A percentile compares a stretch with the other conserved stretches of the same genome.
Evolutionary conservation across 2,888 invertebrate species (phyloP).

Genomic region (Allacma fusca): DNA sequence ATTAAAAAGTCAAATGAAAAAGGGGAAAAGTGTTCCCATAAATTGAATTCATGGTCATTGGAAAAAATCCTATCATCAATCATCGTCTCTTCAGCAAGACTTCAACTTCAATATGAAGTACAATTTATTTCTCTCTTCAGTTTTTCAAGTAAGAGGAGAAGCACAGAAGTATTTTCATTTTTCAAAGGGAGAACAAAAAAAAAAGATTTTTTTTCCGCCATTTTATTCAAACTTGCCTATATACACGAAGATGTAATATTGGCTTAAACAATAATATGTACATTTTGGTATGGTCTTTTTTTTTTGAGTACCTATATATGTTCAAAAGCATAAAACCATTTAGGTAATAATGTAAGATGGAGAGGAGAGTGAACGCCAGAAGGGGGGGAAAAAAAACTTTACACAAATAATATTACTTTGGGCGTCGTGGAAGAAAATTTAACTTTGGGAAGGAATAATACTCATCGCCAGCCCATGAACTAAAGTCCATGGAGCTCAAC

Average conservation of each 20-base stretch:
- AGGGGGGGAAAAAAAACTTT: conserved; percentile 30
- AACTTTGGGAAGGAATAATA: conserved; percentile 16
- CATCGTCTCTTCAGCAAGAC: conserved; percentile 45
- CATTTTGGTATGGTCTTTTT: background rate
- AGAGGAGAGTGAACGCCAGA: conserved; percentile 16
- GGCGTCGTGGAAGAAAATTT: conserved; percentile 36
- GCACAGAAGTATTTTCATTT: conserved; percentile 39
- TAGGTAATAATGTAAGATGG: conserved; percentile 16
- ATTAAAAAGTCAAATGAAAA: conserved; percentile 32
- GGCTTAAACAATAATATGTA: conserved; percentile 20
- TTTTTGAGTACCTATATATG: background rate
- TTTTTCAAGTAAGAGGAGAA: conserved; percentile 22
- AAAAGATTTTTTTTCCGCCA: conserved; percentile 30
- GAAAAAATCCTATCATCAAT: conserved; percentile 42
- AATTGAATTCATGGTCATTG: conserved; percentile 43
- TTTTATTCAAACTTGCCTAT: conserved; percentile 24
- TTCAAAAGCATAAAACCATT: background rate
- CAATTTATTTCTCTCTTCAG: conserved; percentile 40
- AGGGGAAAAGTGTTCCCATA: conserved; percentile 25
- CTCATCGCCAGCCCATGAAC: conserved; percentile 21
- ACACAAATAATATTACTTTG: conserved; percentile 43
- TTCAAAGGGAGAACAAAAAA: conserved; percentile 14
- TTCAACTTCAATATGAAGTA: conserved; percentile 44
- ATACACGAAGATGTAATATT: background rate
- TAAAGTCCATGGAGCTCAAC: conserved; percentile 42